Evolutionary conservation across 2,888 invertebrate species (phyloP), one percentile per base, ranked within the genome.

Genomic region (Microplitis manilae): DNA sequence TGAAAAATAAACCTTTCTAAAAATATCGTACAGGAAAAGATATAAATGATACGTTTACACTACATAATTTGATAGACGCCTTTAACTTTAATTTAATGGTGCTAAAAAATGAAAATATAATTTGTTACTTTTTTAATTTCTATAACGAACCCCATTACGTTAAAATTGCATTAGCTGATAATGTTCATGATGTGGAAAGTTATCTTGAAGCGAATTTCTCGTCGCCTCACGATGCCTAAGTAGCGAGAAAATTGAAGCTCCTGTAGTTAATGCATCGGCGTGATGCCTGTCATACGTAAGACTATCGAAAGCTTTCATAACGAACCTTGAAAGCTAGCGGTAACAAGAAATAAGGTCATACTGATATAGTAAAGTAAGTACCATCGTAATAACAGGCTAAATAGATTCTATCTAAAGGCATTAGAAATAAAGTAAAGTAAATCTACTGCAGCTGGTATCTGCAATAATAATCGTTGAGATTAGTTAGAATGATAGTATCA

Each of bases 281-380:
- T 73, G 73, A 73, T 77, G 73, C 73, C 77, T 77, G 77, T 77
- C 77, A 68, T 64, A 61, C 59, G 60, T 77, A 73, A 77, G 73
- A 68, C 69, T 72, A 69, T 77, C 69, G 62, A 73, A 73, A 77
- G 69, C 59, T 69, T 30, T 59, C 15, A n/a, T 77, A 77, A 77
- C 50, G 77, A 77, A 77, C 41, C 72, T 73, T 30, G 50, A 73
- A 65, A 72, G 62, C 20, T 39, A 65, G 61, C 62, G 41, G 61
- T 61, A 39, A n/a, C 62, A 5, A 64, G 68, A 59, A 73, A 73
- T 69, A 50, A 69, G 77, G 77, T 64, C 69, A 73, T 64, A 64
- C 65, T 65, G 41, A 41, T 50, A 73, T 41, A 20, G 17, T 30
- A 41, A 64, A n/a, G 20, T 65, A 50, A 73, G 20, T 73, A 13